phyloP scores from a whole-genome alignment of 1,140 invertebrate genomes.

The Diorhabda sublineata region DNA sequence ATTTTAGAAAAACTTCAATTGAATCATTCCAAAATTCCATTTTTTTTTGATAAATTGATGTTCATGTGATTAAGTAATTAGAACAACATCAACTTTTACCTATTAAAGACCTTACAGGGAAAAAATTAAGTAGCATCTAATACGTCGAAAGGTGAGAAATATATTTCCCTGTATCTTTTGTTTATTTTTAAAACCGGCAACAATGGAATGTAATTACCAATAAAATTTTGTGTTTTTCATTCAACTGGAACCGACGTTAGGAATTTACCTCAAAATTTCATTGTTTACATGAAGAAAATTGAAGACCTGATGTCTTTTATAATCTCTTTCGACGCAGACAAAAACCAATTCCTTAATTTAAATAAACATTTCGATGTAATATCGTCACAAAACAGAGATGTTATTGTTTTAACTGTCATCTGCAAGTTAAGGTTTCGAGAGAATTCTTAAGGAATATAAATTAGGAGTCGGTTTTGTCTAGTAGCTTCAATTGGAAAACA shows the following conservation, averaged over 20 bases:
- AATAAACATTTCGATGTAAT: constrained; percentile 23
- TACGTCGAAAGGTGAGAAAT: no score
- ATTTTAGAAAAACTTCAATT: no score
- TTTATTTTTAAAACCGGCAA: no score
- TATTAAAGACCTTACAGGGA: no score
- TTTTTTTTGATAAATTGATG: no score
- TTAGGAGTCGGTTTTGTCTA: constrained; percentile 16
- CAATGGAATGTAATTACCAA: no score
- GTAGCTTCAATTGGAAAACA: constrained; percentile 17
- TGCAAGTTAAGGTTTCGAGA: constrained; percentile 18
- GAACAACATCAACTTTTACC: no score
- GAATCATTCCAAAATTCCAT: no score
- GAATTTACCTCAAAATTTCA: constrained; percentile 2
- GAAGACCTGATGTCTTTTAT: constrained; percentile 14
- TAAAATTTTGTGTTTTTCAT: not conserved
- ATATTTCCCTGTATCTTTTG: no score
- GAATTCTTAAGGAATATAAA: constrained; percentile 19
- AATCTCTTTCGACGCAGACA: constrained; percentile 13
- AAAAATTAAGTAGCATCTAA: no score
- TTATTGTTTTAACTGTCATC: constrained; percentile 22
- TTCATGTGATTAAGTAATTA: no score
- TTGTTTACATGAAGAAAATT: constrained; percentile 12
- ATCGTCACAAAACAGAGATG: constrained; percentile 20
- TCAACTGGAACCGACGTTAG: not conserved
- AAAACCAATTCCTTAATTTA: constrained; percentile 22